phyloP scores from a whole-genome alignment of 2,113 vertebrate species.

The Rhombomys opimus region DNA sequence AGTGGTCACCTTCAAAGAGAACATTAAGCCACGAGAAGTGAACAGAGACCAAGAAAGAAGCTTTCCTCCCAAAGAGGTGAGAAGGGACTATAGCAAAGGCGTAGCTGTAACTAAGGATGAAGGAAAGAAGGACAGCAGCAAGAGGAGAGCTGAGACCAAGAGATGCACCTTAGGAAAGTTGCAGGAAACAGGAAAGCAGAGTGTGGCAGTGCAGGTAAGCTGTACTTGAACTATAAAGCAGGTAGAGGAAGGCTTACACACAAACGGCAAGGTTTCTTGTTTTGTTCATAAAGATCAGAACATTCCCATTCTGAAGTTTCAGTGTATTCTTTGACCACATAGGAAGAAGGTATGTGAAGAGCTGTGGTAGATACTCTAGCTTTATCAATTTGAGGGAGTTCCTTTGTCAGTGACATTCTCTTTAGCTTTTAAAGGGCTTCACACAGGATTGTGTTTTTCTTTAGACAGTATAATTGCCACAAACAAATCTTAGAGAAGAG shows the following conservation, averaged over 20 bases:
- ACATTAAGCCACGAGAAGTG: constrained; percentile 95
- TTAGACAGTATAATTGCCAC: neutral
- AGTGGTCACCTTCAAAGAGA: constrained; percentile 98
- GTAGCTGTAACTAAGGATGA: constrained; percentile 90
- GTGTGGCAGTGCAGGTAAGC: constrained; percentile 92
- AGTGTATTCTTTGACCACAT: neutral
- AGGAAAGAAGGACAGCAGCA: constrained; percentile 92
- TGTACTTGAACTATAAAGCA: constrained; percentile 66
- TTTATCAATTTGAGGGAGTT: neutral
- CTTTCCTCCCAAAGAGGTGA: constrained; percentile 91
- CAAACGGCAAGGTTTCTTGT: constrained; percentile 57
- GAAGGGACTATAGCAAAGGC: constrained; percentile 91
- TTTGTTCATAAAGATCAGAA: constrained; percentile 25
- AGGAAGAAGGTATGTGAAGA: neutral
- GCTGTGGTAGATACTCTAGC: neutral
- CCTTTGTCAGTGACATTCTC: neutral
- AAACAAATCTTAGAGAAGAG: neutral
- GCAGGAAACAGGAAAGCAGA: constrained; percentile 91
- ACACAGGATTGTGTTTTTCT: neutral
- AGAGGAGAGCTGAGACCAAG: constrained; percentile 95
- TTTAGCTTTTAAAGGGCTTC: neutral
- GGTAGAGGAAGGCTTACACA: constrained; percentile 69
- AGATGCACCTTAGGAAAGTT: constrained; percentile 90
- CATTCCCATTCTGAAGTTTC: neutral
- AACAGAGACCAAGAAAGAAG: constrained; percentile 90